Conservation (phyloP, 2,888 invertebrate species). For the Pristionchus maxplancki region DNA sequence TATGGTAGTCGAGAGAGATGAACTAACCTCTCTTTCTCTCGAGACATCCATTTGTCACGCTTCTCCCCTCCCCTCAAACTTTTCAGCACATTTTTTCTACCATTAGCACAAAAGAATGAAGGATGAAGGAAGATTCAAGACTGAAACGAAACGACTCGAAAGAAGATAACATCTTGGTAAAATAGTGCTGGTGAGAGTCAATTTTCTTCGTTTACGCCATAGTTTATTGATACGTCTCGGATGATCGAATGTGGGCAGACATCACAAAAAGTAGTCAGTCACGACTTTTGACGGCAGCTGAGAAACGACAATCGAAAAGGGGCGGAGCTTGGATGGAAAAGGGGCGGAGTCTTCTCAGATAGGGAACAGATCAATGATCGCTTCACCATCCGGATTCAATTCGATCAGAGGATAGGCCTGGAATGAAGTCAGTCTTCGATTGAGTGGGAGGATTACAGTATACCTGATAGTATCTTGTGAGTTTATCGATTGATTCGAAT, state of each 20-base stretch:
- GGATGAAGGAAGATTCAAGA: no score
- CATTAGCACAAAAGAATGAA: not conserved
- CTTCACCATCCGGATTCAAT: not conserved
- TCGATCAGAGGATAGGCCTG: conserved; percentile 27
- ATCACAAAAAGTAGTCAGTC: conserved; percentile 18
- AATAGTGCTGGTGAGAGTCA: no score
- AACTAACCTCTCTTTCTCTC: not conserved
- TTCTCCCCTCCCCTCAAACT: not conserved
- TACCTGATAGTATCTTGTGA: conserved; percentile 25
- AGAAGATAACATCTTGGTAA: no score
- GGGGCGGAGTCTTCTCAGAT: conserved; percentile 11
- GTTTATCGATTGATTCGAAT: conserved; percentile 12
- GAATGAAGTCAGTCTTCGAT: conserved; percentile 15
- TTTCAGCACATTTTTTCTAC: not conserved
- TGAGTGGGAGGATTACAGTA: not conserved
- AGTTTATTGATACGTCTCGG: conserved; percentile 43
- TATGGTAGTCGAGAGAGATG: not conserved
- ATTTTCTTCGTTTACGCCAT: conserved; percentile 30
- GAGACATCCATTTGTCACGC: not conserved
- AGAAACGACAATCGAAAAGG: conserved; percentile 41
- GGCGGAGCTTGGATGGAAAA: not conserved
- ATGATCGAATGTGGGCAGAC: not conserved
- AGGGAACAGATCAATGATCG: not conserved
- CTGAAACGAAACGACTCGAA: no score
- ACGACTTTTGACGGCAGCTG: conserved; percentile 1